These are phyloP conservation scores for Eretmochelys imbricata DNA, from an alignment of 2,113 vertebrate species.

Conservation along the genomic window DNA sequence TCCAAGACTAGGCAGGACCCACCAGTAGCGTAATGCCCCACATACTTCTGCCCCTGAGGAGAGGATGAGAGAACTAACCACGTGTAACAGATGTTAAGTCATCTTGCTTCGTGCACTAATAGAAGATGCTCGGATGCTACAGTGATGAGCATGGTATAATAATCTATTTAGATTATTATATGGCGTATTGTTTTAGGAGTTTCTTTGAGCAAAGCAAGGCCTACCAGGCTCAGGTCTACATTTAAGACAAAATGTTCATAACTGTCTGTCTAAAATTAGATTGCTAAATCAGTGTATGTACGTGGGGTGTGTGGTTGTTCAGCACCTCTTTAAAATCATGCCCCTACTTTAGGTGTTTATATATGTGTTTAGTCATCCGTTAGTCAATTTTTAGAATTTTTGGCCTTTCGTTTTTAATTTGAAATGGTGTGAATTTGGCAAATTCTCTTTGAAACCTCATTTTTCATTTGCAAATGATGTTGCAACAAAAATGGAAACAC, in stretches of 20 bases:
- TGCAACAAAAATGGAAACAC: background rate
- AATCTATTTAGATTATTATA: background rate
- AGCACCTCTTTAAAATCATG: background rate
- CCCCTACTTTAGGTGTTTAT: background rate
- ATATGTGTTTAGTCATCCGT: background rate
- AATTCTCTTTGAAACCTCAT: background rate
- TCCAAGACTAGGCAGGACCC: background rate
- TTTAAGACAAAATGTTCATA: background rate
- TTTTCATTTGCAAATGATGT: background rate
- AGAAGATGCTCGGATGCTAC: background rate
- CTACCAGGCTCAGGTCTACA: background rate
- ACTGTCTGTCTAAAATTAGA: background rate
- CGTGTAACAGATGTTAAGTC: background rate
- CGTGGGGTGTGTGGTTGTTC: background rate
- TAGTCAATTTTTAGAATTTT: background rate
- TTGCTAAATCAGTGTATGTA: background rate
- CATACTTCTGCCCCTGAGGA: background rate
- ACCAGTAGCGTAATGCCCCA: background rate
- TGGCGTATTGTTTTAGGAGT: background rate
- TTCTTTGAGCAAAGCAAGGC: background rate
- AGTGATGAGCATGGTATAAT: rapidly evolving
- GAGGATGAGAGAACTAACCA: background rate
- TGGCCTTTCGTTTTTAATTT: background rate
- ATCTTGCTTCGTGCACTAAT: rapidly evolving
- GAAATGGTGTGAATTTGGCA: background rate